phyloP scores from a whole-genome alignment of 1,140 invertebrate species.

The Cherax destructor region DNA sequence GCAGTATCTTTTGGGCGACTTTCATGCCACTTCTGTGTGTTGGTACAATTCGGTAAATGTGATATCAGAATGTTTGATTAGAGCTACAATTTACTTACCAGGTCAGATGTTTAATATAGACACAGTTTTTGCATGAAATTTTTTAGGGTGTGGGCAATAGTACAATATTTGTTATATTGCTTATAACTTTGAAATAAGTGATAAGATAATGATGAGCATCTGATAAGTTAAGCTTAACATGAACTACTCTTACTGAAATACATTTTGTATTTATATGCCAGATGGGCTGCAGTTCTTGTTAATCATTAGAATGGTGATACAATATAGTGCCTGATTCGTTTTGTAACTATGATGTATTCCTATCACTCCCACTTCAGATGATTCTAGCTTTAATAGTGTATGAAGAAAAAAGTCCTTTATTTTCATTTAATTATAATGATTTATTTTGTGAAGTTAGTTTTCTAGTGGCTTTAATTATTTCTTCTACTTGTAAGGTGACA shows the following conservation, averaged over 20 bases:
- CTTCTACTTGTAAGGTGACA: not conserved
- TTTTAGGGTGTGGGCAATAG: slow-evolving; percentile 15
- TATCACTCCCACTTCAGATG: slow-evolving; percentile 13
- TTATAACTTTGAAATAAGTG: slow-evolving; percentile 11
- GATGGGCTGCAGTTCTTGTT: slow-evolving; percentile 21
- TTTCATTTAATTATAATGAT: not conserved
- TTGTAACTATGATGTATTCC: slow-evolving; percentile 22
- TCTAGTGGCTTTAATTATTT: slow-evolving; percentile 9
- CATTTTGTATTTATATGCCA: slow-evolving; percentile 7
- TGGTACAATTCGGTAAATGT: not conserved
- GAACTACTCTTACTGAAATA: slow-evolving; percentile 2
- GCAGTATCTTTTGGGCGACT: not conserved
- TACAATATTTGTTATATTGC: slow-evolving; percentile 29
- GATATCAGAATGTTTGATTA: not conserved
- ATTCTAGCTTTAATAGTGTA: slow-evolving; percentile 22
- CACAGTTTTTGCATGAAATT: not conserved
- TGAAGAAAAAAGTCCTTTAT: not conserved
- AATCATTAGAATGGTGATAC: slow-evolving; percentile 37
- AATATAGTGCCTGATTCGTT: slow-evolving; percentile 39
- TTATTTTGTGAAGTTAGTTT: slow-evolving; percentile 2
- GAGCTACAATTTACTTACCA: not conserved
- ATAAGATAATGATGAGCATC: not conserved
- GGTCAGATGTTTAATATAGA: not conserved
- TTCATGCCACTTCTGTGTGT: not conserved
- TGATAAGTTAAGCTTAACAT: slow-evolving; percentile 1